phyloP scores from a whole-genome alignment of 2,797 vertebrate species.

The Sitta carolinensis region DNA sequence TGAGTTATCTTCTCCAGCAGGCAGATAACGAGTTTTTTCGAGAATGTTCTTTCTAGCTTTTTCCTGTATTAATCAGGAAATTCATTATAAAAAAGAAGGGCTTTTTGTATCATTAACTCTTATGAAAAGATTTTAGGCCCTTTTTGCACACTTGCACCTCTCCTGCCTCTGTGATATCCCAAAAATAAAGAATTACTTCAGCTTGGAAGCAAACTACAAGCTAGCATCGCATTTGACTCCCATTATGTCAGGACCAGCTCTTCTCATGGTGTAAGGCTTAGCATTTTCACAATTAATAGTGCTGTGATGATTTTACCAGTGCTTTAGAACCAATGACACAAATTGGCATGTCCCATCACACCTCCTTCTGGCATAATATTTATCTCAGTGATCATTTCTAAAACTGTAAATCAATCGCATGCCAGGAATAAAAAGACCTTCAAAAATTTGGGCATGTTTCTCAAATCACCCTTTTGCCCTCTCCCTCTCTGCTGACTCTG shows the following conservation, averaged over 20 bases:
- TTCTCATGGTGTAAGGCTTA: not conserved
- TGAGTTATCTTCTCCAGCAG: not conserved
- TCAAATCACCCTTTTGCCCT: slow-evolving; percentile 47
- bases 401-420: slow-evolving; percentile 39
- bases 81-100: not conserved
- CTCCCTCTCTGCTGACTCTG: slow-evolving; percentile 23
- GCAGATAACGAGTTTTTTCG: not conserved
- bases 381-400: slow-evolving; percentile 36
- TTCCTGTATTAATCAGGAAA: not conserved
- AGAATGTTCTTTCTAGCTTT: not conserved
- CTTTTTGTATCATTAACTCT: not conserved
- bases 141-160: not conserved
- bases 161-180: not conserved
- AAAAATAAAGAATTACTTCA: slow-evolving; percentile 1
- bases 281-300: not conserved
- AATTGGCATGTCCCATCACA: not conserved
- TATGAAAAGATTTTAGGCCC: not conserved
- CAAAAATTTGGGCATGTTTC: slow-evolving; percentile 30
- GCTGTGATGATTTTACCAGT: not conserved
- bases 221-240: not conserved
- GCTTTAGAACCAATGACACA: not conserved
- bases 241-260: not conserved
- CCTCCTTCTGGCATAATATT: slow-evolving; percentile 34
- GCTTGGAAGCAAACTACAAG: not conserved
- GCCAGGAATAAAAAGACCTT: slow-evolving; percentile 53